phyloP scores from a whole-genome alignment of 2,888 invertebrate genomes.

The Conus canariensis region DNA sequence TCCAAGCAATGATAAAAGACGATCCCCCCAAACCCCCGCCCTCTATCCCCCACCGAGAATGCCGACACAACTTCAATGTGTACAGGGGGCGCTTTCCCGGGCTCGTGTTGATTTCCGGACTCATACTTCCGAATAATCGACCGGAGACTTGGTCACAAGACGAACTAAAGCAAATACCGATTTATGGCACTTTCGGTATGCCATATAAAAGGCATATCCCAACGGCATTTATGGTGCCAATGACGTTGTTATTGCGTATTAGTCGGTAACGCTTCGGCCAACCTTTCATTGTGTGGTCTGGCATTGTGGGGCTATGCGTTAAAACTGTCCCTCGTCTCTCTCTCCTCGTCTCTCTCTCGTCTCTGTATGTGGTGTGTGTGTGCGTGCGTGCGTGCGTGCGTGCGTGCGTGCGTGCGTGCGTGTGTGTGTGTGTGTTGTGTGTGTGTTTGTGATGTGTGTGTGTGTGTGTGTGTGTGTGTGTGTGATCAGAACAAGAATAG shows the following conservation, averaged over 20 bases:
- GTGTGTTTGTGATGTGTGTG: too few relatives aligned
- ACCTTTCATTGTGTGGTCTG: neutral
- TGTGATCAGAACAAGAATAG: neutral
- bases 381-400: too few relatives aligned
- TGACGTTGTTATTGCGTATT: conserved; percentile 13
- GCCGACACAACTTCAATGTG: neutral
- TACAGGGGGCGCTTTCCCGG: conserved; percentile 4
- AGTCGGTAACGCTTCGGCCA: conserved; percentile 16
- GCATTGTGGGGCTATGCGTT: neutral
- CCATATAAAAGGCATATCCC: conserved; percentile 20
- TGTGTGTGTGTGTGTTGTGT: too few relatives aligned
- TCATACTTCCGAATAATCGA: conserved; percentile 18
- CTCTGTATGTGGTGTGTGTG: too few relatives aligned
- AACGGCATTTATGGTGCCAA: neutral
- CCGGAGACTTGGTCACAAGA: neutral
- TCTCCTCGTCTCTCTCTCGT: too few relatives aligned
- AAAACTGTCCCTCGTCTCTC: too few relatives aligned
- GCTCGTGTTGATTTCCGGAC: neutral
- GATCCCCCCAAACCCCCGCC: neutral
- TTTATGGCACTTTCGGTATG: neutral
- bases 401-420: too few relatives aligned
- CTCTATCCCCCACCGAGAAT: too few relatives aligned
- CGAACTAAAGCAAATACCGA: neutral
- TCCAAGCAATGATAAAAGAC: neutral
- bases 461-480: too few relatives aligned